Base-by-base conservation (phyloP, 2,888 invertebrate genomes). In the Drosophila formosana region DNA sequence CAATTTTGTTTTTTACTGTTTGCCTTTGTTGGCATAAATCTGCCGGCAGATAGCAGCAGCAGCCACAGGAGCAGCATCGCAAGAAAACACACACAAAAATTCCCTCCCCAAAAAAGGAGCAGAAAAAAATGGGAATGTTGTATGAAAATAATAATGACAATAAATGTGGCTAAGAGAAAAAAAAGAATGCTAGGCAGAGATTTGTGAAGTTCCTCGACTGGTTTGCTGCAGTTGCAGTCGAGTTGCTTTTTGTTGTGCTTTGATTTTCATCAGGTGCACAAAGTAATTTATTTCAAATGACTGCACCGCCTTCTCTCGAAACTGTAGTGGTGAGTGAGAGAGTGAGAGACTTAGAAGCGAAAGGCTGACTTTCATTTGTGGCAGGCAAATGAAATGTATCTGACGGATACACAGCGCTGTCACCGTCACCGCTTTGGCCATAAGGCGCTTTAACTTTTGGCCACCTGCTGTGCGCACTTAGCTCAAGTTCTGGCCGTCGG, bases 281-380 rank as follows among this genome's bases (percentile, higher is more conserved):
- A 80, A 89, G 82, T 86, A 90, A 90, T 89, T 89, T 86, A 90
- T 88, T 84, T 84, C 90, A 79, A 90, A 81, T 86, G 86, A 88
- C 72, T 90, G 83, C 84, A 66, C 80, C 72, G 69, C 58, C 66
- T 51, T 56, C 57, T 26, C 62, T 51, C 51, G 67, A 56, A 64
- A 63, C 55, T 64, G 52, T 62, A 66, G 67, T 62, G 68, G 57
- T 43, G n/a, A 75, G 75, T 66, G 57, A 49, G 41, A 58, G n/a
- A 75, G 75, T 66, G 57, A 49, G 41, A 58, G 77, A 50, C 50
- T 73, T 73, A 65, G 77, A 71, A 80, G 77, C 67, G 80, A 68
- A 80, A 76, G 66, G 76, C 72, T 52, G 72, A 75, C 85, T 84
- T 84, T 70, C 62, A 64, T 62, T 72, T 66, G 39, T 28, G 49